Evolutionary conservation across 2,797 vertebrate genomes (phyloP).

Genomic region (Saxicola maurus): DNA sequence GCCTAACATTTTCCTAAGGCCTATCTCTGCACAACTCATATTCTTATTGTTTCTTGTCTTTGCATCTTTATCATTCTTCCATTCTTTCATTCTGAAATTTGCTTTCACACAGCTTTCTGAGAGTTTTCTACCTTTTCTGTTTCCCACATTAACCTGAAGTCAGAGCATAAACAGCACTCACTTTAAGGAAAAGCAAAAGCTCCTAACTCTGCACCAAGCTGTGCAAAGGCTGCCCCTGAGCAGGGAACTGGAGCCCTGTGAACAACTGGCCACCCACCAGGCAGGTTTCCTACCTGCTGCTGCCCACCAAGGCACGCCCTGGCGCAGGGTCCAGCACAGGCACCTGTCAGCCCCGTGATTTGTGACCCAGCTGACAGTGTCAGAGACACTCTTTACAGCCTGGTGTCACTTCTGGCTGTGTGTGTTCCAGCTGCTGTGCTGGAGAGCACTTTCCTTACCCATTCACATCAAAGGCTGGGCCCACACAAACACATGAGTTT

Average conservation of each 20-base stretch:
- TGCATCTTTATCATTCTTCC: no score
- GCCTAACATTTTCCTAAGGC: no score
- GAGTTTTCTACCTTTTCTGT: no score
- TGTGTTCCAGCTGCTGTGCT: slow-evolving; percentile 60
- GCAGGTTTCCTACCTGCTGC: slow-evolving; percentile 58
- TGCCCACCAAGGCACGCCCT: slow-evolving; percentile 1
- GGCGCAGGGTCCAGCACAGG: slow-evolving; percentile 24
- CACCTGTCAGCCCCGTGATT: slow-evolving; percentile 73
- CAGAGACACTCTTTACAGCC: slow-evolving; percentile 21
- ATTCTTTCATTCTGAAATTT: no score
- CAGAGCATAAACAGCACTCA: not conserved
- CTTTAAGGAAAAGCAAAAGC: not conserved
- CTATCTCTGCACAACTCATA: no score
- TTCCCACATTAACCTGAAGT: not conserved
- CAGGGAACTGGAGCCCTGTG: slow-evolving; percentile 67
- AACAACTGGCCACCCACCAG: slow-evolving; percentile 77
- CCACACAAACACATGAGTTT: not conserved
- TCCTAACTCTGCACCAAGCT: not conserved
- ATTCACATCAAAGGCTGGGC: slow-evolving; percentile 67
- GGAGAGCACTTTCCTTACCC: slow-evolving; percentile 17
- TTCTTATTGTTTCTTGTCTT: no score
- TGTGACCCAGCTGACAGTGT: slow-evolving; percentile 39
- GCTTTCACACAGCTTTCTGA: no score
- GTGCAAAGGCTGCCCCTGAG: not conserved
- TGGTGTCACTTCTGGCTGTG: slow-evolving; percentile 55